Conservation (phyloP, 2,797 vertebrate genomes). For the Dicrostonyx torquatus region DNA sequence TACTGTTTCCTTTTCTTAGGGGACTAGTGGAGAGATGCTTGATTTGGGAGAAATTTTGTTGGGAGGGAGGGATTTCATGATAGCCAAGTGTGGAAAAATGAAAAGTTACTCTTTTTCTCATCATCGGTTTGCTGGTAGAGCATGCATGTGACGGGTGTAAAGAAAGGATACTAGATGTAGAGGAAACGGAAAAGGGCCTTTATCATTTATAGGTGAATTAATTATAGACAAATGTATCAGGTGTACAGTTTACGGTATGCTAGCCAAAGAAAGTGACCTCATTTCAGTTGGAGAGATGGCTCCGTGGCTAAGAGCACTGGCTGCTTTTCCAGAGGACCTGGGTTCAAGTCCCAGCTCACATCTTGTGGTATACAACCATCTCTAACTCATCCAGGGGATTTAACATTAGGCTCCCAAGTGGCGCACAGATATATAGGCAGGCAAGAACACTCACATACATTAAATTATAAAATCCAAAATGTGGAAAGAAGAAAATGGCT, state of each 20-base stretch:
- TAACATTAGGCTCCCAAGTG: no score
- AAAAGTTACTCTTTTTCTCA: background rate
- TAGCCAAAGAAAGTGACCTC: slow-evolving; percentile 31
- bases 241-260: background rate
- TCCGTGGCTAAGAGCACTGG: no score
- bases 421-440: no score
- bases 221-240: slow-evolving; percentile 28
- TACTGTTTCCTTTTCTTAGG: background rate
- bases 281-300: background rate
- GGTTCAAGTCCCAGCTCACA: no score
- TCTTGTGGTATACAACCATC: no score
- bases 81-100: background rate
- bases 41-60: slow-evolving; percentile 16
- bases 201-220: background rate
- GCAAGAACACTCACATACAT: no score
- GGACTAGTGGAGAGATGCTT: background rate
- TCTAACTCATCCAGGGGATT: no score
- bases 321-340: no score
- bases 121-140: background rate
- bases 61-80: background rate
- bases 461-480: no score
- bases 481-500: slow-evolving; percentile 13
- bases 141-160: background rate
- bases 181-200: background rate
- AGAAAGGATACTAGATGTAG: background rate